Base-by-base conservation (phyloP, 2,797 vertebrate genomes). In the Hoplostethus mediterraneus region DNA sequence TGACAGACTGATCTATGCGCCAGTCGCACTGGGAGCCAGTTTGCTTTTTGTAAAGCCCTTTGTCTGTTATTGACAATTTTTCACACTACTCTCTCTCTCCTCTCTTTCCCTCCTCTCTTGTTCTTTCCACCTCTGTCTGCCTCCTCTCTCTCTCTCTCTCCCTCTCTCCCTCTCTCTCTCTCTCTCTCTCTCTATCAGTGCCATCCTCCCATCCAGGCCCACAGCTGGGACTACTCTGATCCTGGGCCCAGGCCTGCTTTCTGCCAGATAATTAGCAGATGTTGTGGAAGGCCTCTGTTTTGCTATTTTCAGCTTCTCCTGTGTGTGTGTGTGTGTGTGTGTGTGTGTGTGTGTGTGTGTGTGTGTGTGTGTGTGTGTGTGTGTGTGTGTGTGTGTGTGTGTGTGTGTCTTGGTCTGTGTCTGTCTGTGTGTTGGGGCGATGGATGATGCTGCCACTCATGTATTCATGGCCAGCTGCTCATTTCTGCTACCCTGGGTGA, bases 261-360 rank as follows among this genome's bases (percentile, higher is more conserved):
- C 87, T 82, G 85, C 84, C 82, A 88, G 86, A 93, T 93, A 93
- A 94, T 94, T 90, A 93, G 88, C 93, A 94, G 92, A 94, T 94
- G 92, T 93, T 91, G 82, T 85, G 67, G 85, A 86, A 83, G 89
- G 85, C 82, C 86, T 87, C 85, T 77, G 82, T 87, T 91, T 86
- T 76, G 81, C 85, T 92, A 87, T 92, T 90, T 92, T 89, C 80
- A 83, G 79, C 84, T 78, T 82, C 81, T 89, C 81, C 67, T 71
- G 79, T 76, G 75, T 68, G 69, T 86, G 66, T 68, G 63, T 56
- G 12, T 45, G 25, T 58, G 55, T 59, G 17, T 70, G 13, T 68
- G 28, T 71, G 60, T 59, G 21, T 30, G 73, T 63, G 71, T 86
- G 48, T 48, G 75, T 16, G 47, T 65, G 33, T 64, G 60, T 64